Conservation (phyloP, 2,113 vertebrate species). For the Narcine bancroftii region DNA sequence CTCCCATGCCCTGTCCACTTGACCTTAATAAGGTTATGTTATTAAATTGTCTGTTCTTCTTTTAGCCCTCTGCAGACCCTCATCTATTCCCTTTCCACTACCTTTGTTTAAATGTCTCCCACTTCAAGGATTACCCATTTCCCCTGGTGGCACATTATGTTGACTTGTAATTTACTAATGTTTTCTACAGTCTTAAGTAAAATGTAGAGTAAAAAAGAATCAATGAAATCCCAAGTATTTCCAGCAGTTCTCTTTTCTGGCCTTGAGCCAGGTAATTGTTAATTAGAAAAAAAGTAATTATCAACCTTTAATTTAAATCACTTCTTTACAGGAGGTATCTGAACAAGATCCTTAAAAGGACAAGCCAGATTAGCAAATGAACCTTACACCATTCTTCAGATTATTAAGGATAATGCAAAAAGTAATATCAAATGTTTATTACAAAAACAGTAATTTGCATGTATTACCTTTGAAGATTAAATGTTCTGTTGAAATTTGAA, state of each 20-base stretch:
- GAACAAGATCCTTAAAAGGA: neutral
- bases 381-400: neutral
- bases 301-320: neutral
- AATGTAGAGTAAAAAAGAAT: neutral
- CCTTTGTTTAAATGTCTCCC: neutral
- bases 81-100: neutral
- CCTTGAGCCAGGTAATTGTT: neutral
- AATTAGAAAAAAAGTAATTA: neutral
- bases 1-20: too few species aligned
- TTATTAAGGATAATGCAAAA: neutral
- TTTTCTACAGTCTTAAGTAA: neutral
- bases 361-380: neutral
- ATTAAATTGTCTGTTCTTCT: too few species aligned
- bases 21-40: too few species aligned
- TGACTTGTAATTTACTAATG: neutral
- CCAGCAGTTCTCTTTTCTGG: neutral
- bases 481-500: neutral
- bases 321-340: neutral
- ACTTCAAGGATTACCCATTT: neutral
- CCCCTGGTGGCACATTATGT: neutral
- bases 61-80: too few species aligned
- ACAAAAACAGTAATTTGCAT: neutral
- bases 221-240: neutral
- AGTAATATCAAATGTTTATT: neutral
- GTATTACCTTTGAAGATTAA: neutral